These are phyloP conservation scores for Antrozous pallidus DNA, from an alignment of 2,797 vertebrate genomes.

Conservation along the genomic window DNA sequence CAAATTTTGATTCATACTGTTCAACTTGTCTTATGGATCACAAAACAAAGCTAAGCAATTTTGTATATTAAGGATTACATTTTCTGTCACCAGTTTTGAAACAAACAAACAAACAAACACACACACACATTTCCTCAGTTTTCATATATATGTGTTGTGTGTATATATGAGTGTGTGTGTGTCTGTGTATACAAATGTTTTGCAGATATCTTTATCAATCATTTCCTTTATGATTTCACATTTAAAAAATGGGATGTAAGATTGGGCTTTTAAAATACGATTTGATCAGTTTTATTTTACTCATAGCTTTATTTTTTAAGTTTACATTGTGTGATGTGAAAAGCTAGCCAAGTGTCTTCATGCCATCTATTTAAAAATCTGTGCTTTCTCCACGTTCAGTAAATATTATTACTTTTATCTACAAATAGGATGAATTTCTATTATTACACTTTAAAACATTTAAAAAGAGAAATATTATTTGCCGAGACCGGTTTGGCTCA, in stretches of 20 bases:
- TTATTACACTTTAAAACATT: background rate
- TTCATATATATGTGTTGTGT: background rate
- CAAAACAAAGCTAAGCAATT: background rate
- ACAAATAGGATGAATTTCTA: background rate
- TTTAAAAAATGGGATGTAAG: background rate
- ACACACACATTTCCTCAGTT: background rate
- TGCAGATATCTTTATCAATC: background rate
- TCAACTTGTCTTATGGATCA: background rate
- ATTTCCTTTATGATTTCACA: background rate
- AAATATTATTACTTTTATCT: background rate
- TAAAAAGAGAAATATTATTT: background rate
- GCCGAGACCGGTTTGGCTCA: too few species aligned
- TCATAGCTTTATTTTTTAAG: background rate
- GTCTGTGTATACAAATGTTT: background rate
- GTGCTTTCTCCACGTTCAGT: background rate
- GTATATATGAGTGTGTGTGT: too few species aligned
- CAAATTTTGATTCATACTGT: background rate
- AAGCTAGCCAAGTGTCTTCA: background rate
- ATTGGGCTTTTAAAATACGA: background rate
- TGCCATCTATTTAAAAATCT: background rate
- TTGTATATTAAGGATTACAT: background rate
- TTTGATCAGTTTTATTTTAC: background rate
- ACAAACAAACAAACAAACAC: background rate
- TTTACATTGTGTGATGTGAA: background rate
- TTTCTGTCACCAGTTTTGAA: background rate